Evolutionary conservation across 1,140 invertebrate genomes (phyloP), one percentile per base, ranked within the genome.

Genomic region (Drosophila sproati): DNA sequence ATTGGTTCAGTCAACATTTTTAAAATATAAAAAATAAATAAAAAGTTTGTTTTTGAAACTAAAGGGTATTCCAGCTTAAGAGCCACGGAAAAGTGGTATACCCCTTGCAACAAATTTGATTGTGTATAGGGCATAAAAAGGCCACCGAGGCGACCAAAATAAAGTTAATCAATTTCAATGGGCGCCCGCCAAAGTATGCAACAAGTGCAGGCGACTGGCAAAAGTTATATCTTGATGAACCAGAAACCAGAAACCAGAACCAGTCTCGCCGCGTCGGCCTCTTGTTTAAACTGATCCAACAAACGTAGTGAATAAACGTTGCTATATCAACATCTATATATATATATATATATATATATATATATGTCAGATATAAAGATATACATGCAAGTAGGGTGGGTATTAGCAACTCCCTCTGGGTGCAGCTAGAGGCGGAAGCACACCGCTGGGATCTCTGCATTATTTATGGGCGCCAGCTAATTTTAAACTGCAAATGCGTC

Each of bases 121-220:
- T 47, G 51, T 48, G n/a, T 28, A 56, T 29, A 41, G 64, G 56
- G 71, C 60, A 69, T 68, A 34, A 56, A 45, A 41, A 10, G 52
- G 48, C 55, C 67, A 64, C 60, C 68, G 55, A 72, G 34, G 47
- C 73, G 29, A 28, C n/a, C 55, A 41, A 66, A 72, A 64, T 88
- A 83, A 89, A 88, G 69, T 88, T 88, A 88, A 88, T 88, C 85
- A 87, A 88, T 87, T 87, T 88, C 83, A 88, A 88, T 87, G 57
- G 64, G 62, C 62, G 50, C 51, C 61, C 50, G 31, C 48, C 41
- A 47, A 67, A 75, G 64, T 51, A 70, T 82, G 82, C 82, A 87
- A 87, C 82, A 87, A 88, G 85, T 87, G 78, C 55, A 76, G 37
- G 57, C 41, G 32, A 28, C 32, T 45, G 47, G 32, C 20, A 57